Evolutionary conservation across 2,797 vertebrate genomes (phyloP), one percentile per base, ranked within the genome.

Genomic region (Amblyopsis hoosieri): DNA sequence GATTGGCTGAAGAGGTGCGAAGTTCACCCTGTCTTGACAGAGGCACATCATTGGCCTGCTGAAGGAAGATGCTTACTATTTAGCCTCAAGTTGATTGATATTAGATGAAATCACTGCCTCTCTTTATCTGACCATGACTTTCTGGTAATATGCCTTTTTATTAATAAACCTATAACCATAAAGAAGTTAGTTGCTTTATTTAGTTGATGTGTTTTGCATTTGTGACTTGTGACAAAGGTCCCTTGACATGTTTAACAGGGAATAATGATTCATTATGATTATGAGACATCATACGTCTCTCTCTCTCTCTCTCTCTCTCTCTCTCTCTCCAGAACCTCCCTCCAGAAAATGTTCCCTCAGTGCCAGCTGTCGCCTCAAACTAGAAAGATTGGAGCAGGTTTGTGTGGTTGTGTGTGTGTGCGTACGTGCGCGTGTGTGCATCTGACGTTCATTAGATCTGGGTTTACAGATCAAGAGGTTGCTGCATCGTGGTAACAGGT

Each of bases 341-440:
- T 50, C 54, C 51, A 91, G 79, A 74, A 89, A 80, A 70, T 47
- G 88, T 69, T 88, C 84, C 53, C 74, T 91, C 52, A 88, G 82
- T 71, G 79, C 83, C 6, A 77, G 76, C 72, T 42, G 86, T 81
- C 88, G 87, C 52, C 78, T 95, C 67, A 93, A 89, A 85, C 85
- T 91, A 76, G 94, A 96, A 66, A 89, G 90, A 53, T 72, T 96
- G 79, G 93, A 96, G 79, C 94, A 92, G 94, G 95, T 96, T 85
- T 15, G 65, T 69, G 57, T 63, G 64, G 54, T 23, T 59, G 60
- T 60, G 50, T 60, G 57, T 60, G 42, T 55, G 65, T 49, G 45
- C 23, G 57, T 50, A 29, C 37, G 45, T 29, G 48, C 47, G 56
- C 14, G 37, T 52, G 56, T 46, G n/a, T 57, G 47, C 4, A 1